phyloP scores from a whole-genome alignment of 1,140 invertebrate species.

The Drosophila sproati region DNA sequence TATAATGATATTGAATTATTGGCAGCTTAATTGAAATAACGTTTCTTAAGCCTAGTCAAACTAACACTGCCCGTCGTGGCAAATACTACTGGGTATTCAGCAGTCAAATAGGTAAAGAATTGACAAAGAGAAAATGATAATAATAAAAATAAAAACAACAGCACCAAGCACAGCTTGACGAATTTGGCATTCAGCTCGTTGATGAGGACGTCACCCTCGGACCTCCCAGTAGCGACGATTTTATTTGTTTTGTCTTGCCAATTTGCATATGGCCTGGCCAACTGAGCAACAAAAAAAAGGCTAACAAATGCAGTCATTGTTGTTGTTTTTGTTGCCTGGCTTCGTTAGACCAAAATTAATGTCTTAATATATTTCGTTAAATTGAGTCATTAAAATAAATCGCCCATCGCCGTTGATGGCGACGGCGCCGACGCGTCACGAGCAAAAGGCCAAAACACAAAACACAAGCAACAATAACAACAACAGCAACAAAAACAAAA shows the following conservation, averaged over 20 bases:
- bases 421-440: constrained; percentile 75
- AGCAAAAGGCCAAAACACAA: constrained; percentile 49
- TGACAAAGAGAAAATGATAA: constrained; percentile 25
- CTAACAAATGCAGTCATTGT: constrained; percentile 38
- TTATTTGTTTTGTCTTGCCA: constrained; percentile 11
- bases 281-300: constrained; percentile 29
- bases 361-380: constrained; percentile 84
- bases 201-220: constrained; percentile 63
- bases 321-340: constrained; percentile 32
- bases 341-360: constrained; percentile 82
- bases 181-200: constrained; percentile 72
- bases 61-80: neutral
- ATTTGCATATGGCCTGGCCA: constrained; percentile 62
- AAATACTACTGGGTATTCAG: neutral
- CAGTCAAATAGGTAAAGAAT: constrained; percentile 3
- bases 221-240: constrained; percentile 63
- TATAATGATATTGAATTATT: too few relatives aligned
- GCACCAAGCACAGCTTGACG: constrained; percentile 38
- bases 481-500: constrained; percentile 38
- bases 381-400: constrained; percentile 84
- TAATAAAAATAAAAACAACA: constrained; percentile 13
- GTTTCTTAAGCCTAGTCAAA: too few relatives aligned
- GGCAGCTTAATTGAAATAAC: too few relatives aligned
- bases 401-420: constrained; percentile 68
- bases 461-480: constrained; percentile 12